phyloP scores from a whole-genome alignment of 1,140 invertebrate species.

The Parasteatoda tepidariorum region DNA sequence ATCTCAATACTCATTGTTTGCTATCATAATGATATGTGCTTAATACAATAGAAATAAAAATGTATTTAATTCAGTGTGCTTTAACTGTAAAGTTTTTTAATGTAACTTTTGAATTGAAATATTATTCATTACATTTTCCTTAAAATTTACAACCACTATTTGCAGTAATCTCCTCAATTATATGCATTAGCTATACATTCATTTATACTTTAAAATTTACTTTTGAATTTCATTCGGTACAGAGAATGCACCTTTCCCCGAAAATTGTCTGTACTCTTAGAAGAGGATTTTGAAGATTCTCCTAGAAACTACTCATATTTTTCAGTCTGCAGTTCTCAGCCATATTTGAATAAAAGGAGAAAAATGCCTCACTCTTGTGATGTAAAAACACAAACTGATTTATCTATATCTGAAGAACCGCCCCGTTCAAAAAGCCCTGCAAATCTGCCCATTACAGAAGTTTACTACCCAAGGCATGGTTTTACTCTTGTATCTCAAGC shows the following conservation, averaged over 20 bases:
- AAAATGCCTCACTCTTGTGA: conserved; percentile 18
- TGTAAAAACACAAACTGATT: conserved; percentile 50
- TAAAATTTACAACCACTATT: too few relatives aligned
- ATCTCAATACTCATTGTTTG: too few relatives aligned
- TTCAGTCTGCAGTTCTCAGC: conserved; percentile 40
- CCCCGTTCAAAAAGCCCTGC: background rate
- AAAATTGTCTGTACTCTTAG: conserved; percentile 41
- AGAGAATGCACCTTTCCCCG: conserved; percentile 45
- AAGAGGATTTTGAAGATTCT: conserved; percentile 47
- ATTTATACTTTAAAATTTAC: background rate
- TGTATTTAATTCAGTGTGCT: too few relatives aligned
- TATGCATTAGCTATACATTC: too few relatives aligned
- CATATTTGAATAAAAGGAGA: conserved; percentile 25
- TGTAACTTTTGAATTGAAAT: too few relatives aligned
- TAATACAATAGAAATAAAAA: too few relatives aligned
- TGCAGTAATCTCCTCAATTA: too few relatives aligned
- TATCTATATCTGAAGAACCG: background rate
- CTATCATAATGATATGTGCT: too few relatives aligned
- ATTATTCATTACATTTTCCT: too few relatives aligned
- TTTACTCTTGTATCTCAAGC: conserved; percentile 11
- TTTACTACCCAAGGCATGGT: background rate
- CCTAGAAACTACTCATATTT: conserved; percentile 43
- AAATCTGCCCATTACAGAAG: conserved; percentile 17
- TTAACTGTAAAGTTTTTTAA: too few relatives aligned
- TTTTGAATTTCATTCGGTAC: conserved; percentile 22